A percentile compares a stretch with the other conserved stretches of the same genome.
These are phyloP conservation scores for Melanophora roralis DNA, from an alignment of 2,888 invertebrate species.

Conservation along the genomic window DNA sequence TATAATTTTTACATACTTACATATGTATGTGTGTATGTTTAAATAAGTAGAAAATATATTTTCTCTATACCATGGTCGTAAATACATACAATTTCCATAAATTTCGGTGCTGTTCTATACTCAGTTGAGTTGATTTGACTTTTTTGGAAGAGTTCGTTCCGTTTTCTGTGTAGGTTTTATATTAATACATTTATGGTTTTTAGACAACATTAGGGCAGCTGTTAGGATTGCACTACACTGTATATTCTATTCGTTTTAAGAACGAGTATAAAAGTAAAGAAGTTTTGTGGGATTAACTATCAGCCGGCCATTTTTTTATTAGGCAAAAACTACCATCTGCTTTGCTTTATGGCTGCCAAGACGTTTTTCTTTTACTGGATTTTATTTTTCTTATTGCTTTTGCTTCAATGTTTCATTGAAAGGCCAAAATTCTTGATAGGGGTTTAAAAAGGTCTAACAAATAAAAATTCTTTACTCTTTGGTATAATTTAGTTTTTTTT, in stretches of 20 bases:
- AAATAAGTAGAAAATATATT: background rate
- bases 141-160: slow-evolving; percentile 10
- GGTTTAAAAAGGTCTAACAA: slow-evolving; percentile 16
- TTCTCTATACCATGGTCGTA: slow-evolving; percentile 26
- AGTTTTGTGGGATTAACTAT: slow-evolving; percentile 14
- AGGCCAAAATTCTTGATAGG: background rate
- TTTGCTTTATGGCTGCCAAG: slow-evolving; percentile 12
- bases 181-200: slow-evolving; percentile 32
- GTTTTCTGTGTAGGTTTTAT: slow-evolving; percentile 40
- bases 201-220: slow-evolving; percentile 41
- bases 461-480: background rate
- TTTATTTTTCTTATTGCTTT: background rate
- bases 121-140: background rate
- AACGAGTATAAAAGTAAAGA: slow-evolving; percentile 1
- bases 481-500: background rate
- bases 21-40: too few species aligned
- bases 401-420: background rate
- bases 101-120: slow-evolving; percentile 15
- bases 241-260: background rate
- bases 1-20: too few species aligned
- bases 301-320: slow-evolving; percentile 9
- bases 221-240: slow-evolving; percentile 22
- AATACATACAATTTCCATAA: slow-evolving; percentile 10
- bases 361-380: background rate
- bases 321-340: slow-evolving; percentile 23